These are phyloP conservation scores for Gadus chalcogrammus DNA, from an alignment of 2,113 vertebrate species.

Conservation along the genomic window DNA sequence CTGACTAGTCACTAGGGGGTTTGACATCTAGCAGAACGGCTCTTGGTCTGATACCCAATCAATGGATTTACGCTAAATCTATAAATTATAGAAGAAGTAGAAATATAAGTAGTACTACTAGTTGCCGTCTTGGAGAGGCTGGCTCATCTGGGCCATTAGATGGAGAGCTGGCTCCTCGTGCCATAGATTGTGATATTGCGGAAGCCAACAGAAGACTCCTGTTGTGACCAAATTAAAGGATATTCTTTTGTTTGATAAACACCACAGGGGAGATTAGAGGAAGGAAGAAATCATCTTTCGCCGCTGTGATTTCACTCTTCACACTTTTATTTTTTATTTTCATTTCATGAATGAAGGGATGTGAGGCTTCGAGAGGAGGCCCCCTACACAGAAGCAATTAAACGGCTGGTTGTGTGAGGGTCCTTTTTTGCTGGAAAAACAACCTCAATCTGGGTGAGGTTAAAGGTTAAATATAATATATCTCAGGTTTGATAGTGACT, in stretches of 20 bases:
- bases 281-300: slow-evolving; percentile 69
- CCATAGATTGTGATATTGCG: slow-evolving; percentile 39
- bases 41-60: no score
- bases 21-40: no score
- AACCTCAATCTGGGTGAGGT: slow-evolving; percentile 31
- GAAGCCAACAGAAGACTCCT: slow-evolving; percentile 56
- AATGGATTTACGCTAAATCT: no score
- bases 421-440: slow-evolving; percentile 56
- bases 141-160: slow-evolving; percentile 48
- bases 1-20: no score
- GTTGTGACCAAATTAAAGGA: slow-evolving; percentile 72
- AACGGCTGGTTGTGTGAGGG: slow-evolving; percentile 73
- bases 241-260: slow-evolving; percentile 74
- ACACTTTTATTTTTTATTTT: neutral
- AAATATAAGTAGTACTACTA: neutral
- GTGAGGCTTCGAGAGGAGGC: slow-evolving; percentile 63
- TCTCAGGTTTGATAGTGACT: slow-evolving; percentile 47
- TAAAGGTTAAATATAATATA: slow-evolving; percentile 56
- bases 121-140: slow-evolving; percentile 47
- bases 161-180: slow-evolving; percentile 43
- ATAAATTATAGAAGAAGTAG: no score
- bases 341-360: slow-evolving; percentile 46
- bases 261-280: slow-evolving; percentile 67
- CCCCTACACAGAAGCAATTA: slow-evolving; percentile 78
- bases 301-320: slow-evolving; percentile 57